Evolutionary conservation across 2,888 invertebrate genomes (phyloP).

Genomic region (Acanthosoma haemorrhoidale): DNA sequence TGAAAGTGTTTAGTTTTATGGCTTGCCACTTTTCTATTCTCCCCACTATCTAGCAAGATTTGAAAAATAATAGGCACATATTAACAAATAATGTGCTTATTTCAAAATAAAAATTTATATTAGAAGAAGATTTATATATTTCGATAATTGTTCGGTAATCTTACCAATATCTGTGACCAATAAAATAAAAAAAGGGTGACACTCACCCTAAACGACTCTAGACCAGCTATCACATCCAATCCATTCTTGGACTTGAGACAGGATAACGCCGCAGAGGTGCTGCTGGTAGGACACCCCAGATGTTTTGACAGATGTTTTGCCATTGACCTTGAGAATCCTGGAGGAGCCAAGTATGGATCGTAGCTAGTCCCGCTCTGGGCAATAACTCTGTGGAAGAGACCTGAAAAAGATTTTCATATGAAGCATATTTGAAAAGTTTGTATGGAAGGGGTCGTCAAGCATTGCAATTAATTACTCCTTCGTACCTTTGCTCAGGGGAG

Average conservation of each 20-base stretch:
- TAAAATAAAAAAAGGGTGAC: no score
- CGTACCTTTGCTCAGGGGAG: conserved; percentile 10
- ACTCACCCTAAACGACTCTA: no score
- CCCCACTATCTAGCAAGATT: no score
- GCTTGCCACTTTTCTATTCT: no score
- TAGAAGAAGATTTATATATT: no score
- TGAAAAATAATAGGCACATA: no score
- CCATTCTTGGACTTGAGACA: background rate
- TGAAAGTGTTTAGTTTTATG: no score
- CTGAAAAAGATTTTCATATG: background rate
- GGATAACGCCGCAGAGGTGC: background rate
- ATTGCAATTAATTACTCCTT: background rate
- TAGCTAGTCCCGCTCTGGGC: conserved; percentile 5
- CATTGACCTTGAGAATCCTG: background rate
- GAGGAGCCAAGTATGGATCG: background rate
- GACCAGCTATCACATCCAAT: background rate
- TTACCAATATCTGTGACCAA: no score
- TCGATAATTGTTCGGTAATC: no score
- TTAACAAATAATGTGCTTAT: no score
- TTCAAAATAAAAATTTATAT: no score
- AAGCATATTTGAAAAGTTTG: background rate
- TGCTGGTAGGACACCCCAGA: background rate
- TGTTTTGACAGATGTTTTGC: background rate
- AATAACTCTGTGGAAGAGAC: conserved; percentile 1
- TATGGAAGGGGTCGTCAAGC: background rate